A percentile compares a stretch with the other conserved stretches of the same genome.
phyloP scores from a whole-genome alignment of 2,888 invertebrate genomes.

The Phortica magna region DNA sequence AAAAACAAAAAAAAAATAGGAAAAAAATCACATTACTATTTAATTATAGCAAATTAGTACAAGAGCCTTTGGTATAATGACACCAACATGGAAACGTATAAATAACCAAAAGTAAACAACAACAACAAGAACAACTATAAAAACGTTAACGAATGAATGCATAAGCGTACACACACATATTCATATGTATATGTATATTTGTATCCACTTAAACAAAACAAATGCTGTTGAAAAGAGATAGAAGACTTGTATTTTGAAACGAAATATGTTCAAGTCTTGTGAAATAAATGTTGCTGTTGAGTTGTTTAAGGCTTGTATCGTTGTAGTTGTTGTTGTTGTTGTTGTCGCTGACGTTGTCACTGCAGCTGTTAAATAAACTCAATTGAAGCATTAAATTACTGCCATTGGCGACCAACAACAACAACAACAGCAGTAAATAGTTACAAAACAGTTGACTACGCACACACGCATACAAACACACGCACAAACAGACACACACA shows the following conservation, averaged over 20 bases:
- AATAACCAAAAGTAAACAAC: not conserved
- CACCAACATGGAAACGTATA: slow-evolving; percentile 32
- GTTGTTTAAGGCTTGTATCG: not conserved
- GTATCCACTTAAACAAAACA: not conserved
- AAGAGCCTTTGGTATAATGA: slow-evolving; percentile 32
- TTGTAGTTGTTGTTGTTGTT: slow-evolving; percentile 7
- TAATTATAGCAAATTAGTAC: slow-evolving; percentile 34
- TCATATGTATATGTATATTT: not conserved
- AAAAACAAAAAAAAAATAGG: no score
- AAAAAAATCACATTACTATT: slow-evolving; percentile 30
- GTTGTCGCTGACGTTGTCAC: slow-evolving; percentile 13
- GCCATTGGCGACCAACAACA: slow-evolving; percentile 54
- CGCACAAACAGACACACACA: slow-evolving; percentile 10
- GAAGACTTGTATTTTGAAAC: not conserved
- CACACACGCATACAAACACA: slow-evolving; percentile 6
- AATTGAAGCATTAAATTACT: slow-evolving; percentile 68
- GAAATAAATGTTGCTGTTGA: slow-evolving; percentile 6
- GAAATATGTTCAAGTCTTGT: slow-evolving; percentile 15
- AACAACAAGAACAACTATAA: slow-evolving; percentile 29
- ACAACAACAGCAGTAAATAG: slow-evolving; percentile 12
- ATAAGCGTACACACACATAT: slow-evolving; percentile 10
- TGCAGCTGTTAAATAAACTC: slow-evolving; percentile 60
- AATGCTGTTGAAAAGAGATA: not conserved
- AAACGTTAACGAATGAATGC: slow-evolving; percentile 7
- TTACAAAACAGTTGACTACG: slow-evolving; percentile 11